A percentile compares a stretch with the other conserved stretches of the same genome.
These are phyloP conservation scores for Apamea anceps DNA, from an alignment of 2,888 invertebrate species.

Conservation along the genomic window DNA sequence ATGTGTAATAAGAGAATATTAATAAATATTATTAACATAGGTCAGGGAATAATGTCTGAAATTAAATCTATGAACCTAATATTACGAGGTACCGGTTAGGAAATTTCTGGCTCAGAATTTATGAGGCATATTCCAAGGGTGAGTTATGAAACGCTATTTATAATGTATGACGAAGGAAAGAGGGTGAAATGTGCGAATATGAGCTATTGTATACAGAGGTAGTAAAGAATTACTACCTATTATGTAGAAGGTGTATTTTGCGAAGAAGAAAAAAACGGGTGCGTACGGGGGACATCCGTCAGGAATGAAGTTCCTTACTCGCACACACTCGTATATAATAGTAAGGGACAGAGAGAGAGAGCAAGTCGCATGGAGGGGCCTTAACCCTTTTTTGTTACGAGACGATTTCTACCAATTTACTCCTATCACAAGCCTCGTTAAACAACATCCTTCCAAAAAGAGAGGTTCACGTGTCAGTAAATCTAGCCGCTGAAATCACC, in stretches of 20 bases:
- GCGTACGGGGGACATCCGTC: background rate
- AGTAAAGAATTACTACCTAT: background rate
- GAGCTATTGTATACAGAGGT: background rate
- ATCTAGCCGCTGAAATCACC: background rate
- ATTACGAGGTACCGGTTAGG: background rate
- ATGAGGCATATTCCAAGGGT: slow-evolving; percentile 26
- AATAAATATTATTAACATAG: background rate
- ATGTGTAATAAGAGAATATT: slow-evolving; percentile 1
- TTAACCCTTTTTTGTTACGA: too few relatives aligned
- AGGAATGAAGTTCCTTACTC: background rate
- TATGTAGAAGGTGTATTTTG: background rate
- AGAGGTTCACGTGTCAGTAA: background rate
- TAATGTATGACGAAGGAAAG: slow-evolving; percentile 24
- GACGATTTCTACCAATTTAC: too few relatives aligned
- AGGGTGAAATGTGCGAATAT: background rate
- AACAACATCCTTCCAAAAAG: background rate
- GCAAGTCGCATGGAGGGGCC: too few relatives aligned
- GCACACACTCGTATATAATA: too few relatives aligned
- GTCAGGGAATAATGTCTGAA: slow-evolving; percentile 17
- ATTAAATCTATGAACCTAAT: slow-evolving; percentile 30
- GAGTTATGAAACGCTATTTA: slow-evolving; percentile 33
- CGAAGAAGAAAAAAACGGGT: background rate
- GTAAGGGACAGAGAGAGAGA: too few relatives aligned
- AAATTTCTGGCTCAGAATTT: slow-evolving; percentile 27
- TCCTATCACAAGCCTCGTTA: too few relatives aligned